Conservation (phyloP, 2,113 vertebrate genomes). For the Rhabdomys dilectus region DNA sequence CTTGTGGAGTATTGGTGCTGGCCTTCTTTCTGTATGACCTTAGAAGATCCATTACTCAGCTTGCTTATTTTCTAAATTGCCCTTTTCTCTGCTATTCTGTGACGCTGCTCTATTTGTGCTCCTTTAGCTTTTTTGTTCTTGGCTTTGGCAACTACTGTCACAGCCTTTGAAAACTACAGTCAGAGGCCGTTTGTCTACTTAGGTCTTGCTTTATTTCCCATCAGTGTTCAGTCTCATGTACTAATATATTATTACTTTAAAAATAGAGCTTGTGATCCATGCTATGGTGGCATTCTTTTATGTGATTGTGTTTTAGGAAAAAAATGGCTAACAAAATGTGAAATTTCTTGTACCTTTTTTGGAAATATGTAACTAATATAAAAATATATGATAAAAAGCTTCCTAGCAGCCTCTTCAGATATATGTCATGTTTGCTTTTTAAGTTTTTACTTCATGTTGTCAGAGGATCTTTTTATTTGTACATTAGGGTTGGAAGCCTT, state of each 20-base stretch:
- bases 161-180: background rate
- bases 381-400: conserved; percentile 20
- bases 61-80: conserved; percentile 57
- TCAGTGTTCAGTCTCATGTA: background rate
- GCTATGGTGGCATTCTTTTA: background rate
- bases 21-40: background rate
- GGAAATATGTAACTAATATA: background rate
- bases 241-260: conserved; percentile 6
- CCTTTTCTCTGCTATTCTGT: background rate
- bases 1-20: background rate
- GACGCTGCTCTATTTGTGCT: background rate
- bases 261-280: conserved; percentile 35
- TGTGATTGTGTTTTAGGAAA: conserved; percentile 38
- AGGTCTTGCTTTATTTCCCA: conserved; percentile 52
- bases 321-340: conserved; percentile 50
- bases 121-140: conserved; percentile 48
- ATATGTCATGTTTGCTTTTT: conserved; percentile 31
- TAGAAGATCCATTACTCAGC: background rate
- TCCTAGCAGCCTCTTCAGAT: background rate
- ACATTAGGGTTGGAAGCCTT: background rate
- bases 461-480: background rate
- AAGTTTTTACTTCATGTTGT: background rate
- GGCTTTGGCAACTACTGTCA: conserved; percentile 24
- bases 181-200: background rate
- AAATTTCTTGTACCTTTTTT: background rate